Conservation (phyloP, 2,113 vertebrate genomes). For the Chlamydotis undulata region DNA sequence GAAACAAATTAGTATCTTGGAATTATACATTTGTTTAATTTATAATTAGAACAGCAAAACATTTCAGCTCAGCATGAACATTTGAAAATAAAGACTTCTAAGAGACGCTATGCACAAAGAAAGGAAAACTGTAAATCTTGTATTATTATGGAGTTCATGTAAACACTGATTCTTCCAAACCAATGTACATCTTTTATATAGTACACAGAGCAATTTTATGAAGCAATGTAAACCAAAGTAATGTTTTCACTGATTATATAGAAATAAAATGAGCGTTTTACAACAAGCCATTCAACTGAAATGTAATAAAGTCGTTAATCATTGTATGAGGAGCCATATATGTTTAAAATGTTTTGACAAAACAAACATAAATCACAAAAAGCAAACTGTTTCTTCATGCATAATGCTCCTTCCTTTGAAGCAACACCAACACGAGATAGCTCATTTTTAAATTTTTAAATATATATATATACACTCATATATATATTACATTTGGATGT, state of each 20-base stretch:
- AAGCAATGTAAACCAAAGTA: background rate
- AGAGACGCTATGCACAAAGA: conserved; percentile 22
- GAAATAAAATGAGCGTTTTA: background rate
- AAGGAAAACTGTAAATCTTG: conserved; percentile 34
- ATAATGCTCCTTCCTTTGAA: background rate
- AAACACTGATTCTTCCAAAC: conserved; percentile 5
- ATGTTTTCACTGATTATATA: background rate
- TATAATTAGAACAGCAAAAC: conserved; percentile 33
- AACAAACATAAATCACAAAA: background rate
- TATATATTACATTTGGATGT: background rate
- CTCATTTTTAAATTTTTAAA: background rate
- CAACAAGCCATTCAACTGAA: background rate
- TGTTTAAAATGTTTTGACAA: background rate
- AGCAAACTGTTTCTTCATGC: background rate
- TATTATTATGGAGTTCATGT: background rate
- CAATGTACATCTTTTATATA: background rate
- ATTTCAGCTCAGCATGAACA: background rate
- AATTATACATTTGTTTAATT: conserved; percentile 65
- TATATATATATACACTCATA: background rate
- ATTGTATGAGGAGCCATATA: background rate
- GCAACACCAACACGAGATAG: background rate
- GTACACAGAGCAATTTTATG: background rate
- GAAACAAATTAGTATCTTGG: conserved; percentile 72
- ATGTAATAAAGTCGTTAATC: background rate
- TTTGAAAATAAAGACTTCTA: conserved; percentile 7